Base-by-base conservation (phyloP, 1,140 invertebrate species). In the Ruditapes philippinarum region DNA sequence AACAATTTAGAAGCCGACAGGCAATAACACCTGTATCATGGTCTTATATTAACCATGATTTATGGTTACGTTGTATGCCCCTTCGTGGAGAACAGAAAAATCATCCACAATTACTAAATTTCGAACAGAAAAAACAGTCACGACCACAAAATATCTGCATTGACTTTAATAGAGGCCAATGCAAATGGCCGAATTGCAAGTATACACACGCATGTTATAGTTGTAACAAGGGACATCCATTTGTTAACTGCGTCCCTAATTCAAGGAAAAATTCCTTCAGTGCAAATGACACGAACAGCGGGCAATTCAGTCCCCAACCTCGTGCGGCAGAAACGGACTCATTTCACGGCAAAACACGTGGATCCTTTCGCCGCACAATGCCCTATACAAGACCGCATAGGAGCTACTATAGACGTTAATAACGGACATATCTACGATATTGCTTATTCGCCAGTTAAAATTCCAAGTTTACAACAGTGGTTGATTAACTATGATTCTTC, bases 1-100 rank as follows among this genome's bases (percentile, higher is more conserved):
- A 82, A 45, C 80, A 82, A 49, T 82, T 82, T 68, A 40, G 80
- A 19, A 22, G 33, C 0, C 11, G 80, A 5, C 80, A 82, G 22
- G 80, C 57, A 12, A 4, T 42, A 5, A 9, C 0, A 0, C 57
- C 80, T 36, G 7, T 1, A 2, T 31, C 80, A 0, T 82, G 80
- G 80, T n/a, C 36, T 2, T 12, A 5, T 0, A 68, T 82, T 4
- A 82, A 82, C 25, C 62, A 45, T 4, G 80, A 68, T 45, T 28
- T 82, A n/a, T 82, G 80, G 80, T 68, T 38, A 45, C 33, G 80
- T 12, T 42, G 57, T 38, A 68, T 49, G 38, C 22, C 42, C 4
- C 5, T 68, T 1, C 1, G 17, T 25, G 40, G 36, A 14, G 25
- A 74, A 45, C 14, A 28, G 19, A 33, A 36, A 14, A 7, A 70